A percentile compares a stretch with the other conserved stretches of the same genome.
phyloP scores from a whole-genome alignment of 1,140 invertebrate genomes.

The Hormaphis cornu region DNA sequence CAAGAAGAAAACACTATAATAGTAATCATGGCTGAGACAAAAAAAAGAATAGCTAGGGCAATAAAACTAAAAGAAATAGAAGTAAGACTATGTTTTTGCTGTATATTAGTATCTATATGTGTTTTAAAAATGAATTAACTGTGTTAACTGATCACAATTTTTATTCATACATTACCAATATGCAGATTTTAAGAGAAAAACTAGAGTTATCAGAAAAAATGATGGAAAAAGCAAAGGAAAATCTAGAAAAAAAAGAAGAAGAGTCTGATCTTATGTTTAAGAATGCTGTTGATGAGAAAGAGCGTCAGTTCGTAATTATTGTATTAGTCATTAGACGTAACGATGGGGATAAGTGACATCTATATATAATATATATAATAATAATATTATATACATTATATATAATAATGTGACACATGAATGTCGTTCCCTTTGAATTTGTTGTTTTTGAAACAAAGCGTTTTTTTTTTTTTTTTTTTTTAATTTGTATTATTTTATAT shows the following conservation, averaged over 20 bases:
- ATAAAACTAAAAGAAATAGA: conserved; percentile 14
- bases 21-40: background rate
- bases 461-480: too few relatives aligned
- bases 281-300: background rate
- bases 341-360: background rate
- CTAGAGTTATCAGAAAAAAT: background rate
- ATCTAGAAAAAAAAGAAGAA: background rate
- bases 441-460: too few relatives aligned
- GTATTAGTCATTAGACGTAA: background rate
- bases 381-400: too few relatives aligned
- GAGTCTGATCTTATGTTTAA: background rate
- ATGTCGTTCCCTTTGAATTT: background rate
- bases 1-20: background rate
- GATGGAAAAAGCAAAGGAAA: background rate
- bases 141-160: too few relatives aligned
- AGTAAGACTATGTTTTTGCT: background rate
- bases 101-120: background rate
- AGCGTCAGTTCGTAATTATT: background rate
- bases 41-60: background rate
- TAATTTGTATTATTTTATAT: too few relatives aligned
- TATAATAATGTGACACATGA: too few relatives aligned
- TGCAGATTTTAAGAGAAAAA: background rate
- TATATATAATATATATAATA: too few relatives aligned
- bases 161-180: background rate
- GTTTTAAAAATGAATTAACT: too few relatives aligned